Base-by-base conservation (phyloP, 2,797 vertebrate genomes). In the Otus scops region DNA sequence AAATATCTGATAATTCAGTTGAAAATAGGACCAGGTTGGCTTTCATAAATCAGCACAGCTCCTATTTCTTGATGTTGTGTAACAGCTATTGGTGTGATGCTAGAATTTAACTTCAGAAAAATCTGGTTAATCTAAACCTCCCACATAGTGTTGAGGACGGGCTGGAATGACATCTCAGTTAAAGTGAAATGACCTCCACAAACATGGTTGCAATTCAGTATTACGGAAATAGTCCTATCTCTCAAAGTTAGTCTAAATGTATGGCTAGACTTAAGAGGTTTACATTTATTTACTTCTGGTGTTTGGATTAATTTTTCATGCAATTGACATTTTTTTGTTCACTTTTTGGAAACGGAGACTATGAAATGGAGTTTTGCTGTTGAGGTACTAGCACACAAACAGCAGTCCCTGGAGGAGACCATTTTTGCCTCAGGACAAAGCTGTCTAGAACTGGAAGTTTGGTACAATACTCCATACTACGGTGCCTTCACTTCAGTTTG, bases 41-140 rank as follows among this genome's bases (percentile, higher is more conserved):
- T 94, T 89, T 93, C 41, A 23, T 61, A 86, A 54, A 56, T 88
- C 76, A 45, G 47, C 69, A 65, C 36, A 61, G 57, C 30, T 85
- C 4, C 1, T 70, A 0, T 84, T 93, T 95, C 68, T 84, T 80
- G 56, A 60, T 80, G 65, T 96, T 96, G 69, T 75, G 22, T 95
- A 94, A 95, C 76, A 93, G 79, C 76, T 88, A 65, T 24, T 88
- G 92, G 75, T 93, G 91, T 90, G 94, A 84, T 92, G 60, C 73
- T 92, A 61, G 76, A 93, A 80, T 85, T 94, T 94, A 67, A 94
- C 85, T 93, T 96, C 51, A 87, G 89, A 95, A 95, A 94, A 96
- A 96, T 88, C 95, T 97, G 94, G 93, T 95, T 92, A 97, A 88
- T 79, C 51, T 94, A 93, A 95, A 95, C 67, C 85, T 96, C 80